Evolutionary conservation across 2,888 invertebrate genomes (phyloP), one percentile per base, ranked within the genome.

Genomic region (Platycheirus rosarum): DNA sequence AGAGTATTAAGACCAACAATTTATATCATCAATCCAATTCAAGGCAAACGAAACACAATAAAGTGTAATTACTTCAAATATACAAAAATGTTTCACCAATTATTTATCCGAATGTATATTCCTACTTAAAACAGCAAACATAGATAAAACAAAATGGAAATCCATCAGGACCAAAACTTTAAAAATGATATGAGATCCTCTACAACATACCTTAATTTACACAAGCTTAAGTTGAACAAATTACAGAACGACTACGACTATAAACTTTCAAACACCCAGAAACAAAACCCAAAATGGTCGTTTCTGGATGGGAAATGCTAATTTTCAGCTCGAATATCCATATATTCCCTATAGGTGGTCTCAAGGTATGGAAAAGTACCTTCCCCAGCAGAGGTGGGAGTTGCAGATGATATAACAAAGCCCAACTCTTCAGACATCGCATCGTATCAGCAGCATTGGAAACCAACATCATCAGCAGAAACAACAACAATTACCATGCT

Each of bases 371-470:
- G 9, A 2, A 32, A 37, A 20, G 13, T 13, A 18, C 53, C 55
- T 55, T 14, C 18, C 13, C n/a, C 48, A 69, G 42, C 37, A 46
- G n/a, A 62, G 23, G 32, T 37, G 44, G 14, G 46, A 78, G 73
- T 60, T 46, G 51, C 13, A 40, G 40, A 57, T 44, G 40, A 57
- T 44, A 62, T 66, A 66, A 73, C 66, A 73, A 78, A 62, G 60
- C 51, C 60, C 74, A 68, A 68, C 68, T 49, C 78, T 68, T 68
- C 53, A 66, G 66, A 53, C 62, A 73, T 40, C 53, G 48, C 55
- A 62, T 78, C n/a, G n/a, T n/a, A n/a, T n/a, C n/a, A n/a, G n/a
- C 53, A 55, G 62, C 48, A 62, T 55, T 48, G 51, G 62, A 73
- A 66, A 37, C 51, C 23, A 74, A 55, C 60, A 55, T 26, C 73